phyloP scores from a whole-genome alignment of 2,888 invertebrate genomes.

The Mythimna lalbum region DNA sequence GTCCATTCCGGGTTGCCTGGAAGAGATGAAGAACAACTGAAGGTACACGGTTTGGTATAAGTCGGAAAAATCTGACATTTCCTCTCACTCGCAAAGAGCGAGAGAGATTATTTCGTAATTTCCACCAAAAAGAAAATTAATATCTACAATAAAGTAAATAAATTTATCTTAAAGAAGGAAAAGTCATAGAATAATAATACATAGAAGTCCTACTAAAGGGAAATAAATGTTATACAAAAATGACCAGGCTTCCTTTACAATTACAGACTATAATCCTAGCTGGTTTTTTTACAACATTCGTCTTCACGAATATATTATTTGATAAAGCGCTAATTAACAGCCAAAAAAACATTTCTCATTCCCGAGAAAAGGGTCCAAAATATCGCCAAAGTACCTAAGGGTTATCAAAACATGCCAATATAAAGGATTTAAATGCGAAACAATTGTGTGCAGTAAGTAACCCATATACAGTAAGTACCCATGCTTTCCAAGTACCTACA shows the following conservation, averaged over 20 bases:
- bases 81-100: no score
- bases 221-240: background rate
- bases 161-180: no score
- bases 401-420: background rate
- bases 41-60: no score
- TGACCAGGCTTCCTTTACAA: background rate
- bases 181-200: no score
- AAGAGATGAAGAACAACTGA: no score
- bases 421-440: background rate
- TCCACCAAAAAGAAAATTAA: no score
- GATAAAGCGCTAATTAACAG: background rate
- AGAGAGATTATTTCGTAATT: no score
- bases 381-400: no score
- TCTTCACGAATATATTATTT: background rate
- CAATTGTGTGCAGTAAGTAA: background rate
- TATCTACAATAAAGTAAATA: no score
- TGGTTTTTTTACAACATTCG: background rate
- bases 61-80: no score
- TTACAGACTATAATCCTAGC: background rate
- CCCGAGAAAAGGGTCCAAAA: background rate
- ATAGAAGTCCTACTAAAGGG: no score
- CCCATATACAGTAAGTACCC: background rate
- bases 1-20: no score
- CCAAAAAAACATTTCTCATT: background rate
- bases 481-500: background rate